phyloP scores from a whole-genome alignment of 2,113 vertebrate species.

The Spermophilus dauricus region DNA sequence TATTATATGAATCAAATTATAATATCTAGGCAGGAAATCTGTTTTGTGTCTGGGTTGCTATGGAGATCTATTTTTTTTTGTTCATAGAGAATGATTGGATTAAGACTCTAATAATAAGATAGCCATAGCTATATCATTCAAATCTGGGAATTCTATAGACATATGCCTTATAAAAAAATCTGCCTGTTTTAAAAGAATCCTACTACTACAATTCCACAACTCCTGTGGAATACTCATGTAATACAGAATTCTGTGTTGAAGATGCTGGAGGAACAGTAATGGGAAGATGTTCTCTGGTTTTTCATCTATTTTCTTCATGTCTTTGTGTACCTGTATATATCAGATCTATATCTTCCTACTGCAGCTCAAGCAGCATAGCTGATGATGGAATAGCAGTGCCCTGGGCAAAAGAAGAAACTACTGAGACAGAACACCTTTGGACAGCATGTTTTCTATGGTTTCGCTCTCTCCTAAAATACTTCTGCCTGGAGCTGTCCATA shows the following conservation, averaged over 20 bases:
- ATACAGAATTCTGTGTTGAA: background rate
- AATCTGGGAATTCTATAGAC: constrained; percentile 44
- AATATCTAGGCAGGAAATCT: constrained; percentile 41
- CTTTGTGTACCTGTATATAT: background rate
- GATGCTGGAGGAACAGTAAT: background rate
- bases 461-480: background rate
- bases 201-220: background rate
- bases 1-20: constrained; percentile 60
- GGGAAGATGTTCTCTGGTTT: background rate
- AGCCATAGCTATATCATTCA: background rate
- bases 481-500: background rate
- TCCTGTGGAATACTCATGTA: background rate
- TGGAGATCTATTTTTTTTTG: constrained; percentile 25
- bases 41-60: constrained; percentile 57
- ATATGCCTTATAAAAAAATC: background rate
- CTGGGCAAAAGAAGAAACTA: background rate
- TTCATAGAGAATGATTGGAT: constrained; percentile 27
- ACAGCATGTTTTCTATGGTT: background rate
- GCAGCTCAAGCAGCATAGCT: background rate
- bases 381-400: background rate
- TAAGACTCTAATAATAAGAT: constrained; percentile 41
- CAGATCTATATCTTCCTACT: background rate
- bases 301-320: background rate
- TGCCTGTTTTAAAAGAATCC: background rate
- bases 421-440: background rate